Base-by-base conservation (phyloP, 2,113 vertebrate species). In the Notothenia rossii region DNA sequence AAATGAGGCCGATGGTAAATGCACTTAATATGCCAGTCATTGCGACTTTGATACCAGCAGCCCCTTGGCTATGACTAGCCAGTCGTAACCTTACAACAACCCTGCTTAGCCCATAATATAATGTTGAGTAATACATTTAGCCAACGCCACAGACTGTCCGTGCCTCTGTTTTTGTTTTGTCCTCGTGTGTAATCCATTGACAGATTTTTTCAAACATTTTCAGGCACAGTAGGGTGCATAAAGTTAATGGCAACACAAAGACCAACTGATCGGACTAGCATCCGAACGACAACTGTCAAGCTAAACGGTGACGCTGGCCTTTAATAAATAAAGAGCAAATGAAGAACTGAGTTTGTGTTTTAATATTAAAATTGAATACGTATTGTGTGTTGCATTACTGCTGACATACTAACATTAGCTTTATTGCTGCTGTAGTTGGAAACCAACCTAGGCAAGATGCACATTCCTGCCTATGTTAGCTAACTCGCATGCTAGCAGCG, bases 211-310 rank as follows among this genome's bases (percentile, higher is more conserved):
- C 14, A 17, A 17, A 25, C 25, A 8, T 8, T 15, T 33, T 15
- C 1, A 8, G 2, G 46, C 60, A 11, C 8, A 4, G 25, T 3
- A 43, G 17, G 56, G 22, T 8, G 0, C 0, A 1, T 13, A 48
- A 59, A 25, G 25, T 8, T 2, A 56, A 0, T 40, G 18, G 71
- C 60, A 75, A 12, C 46, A 67, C 65, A 29, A 12, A 59, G 54
- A 75, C 77, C 87, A 89, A 87, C 89, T 89, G 89, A 89, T 79
- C 46, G 46, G 72, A 45, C 56, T 81, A 81, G 84, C 45, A 36
- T 79, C 80, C 29, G 48, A 77, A 54, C 62, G 46, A 60, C 73
- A 86, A 84, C 87, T 87, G 83, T 87, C 87, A 86, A 18, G 83
- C 80, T 75, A 75, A 54, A 72, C 65, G 1, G 72, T 7, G 75